Base-by-base conservation (phyloP, 2,888 invertebrate genomes). In the Euplagia quadripunctaria region DNA sequence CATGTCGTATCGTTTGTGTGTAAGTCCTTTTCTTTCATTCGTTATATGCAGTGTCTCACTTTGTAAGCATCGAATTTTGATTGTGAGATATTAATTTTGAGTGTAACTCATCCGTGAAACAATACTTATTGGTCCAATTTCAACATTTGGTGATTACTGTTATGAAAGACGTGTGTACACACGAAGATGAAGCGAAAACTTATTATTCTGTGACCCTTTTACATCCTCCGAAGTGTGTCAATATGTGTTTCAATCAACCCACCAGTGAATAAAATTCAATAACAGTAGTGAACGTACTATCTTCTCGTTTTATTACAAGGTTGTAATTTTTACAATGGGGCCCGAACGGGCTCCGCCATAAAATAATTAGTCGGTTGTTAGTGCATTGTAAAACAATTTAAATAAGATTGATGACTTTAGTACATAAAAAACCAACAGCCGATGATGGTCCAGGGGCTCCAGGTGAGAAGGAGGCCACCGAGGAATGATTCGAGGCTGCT, bases 341-440 rank as follows among this genome's bases (percentile, higher is more conserved):
- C 92, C 92, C 85, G 90, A 91, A 93, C 88, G 93, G 92, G 95
- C 94, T 90, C 95, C 95, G 88, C 95, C 95, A 95, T 96, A 96
- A 95, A 95, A 89, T 88, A 90, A 91, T 88, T 87, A 87, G 88
- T 84, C 83, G 84, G 90, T 91, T 85, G 87, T 90, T 88, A 86
- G 86, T 80, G 84, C 85, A 88, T 91, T 92, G 87, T 94, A 94
- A 94, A 95, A 90, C 90, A 87, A 93, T 92, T 88, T 89, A 87
- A 87, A 84, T 84, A 86, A 83, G 84, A 91, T 93, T 91, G 86
- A 94, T 94, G 93, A 89, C 88, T 89, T 86, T 87, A 78, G 83
- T 87, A 85, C 83, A 87, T 82, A 91, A 90, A 91, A 91, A 91
- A 86, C 79, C 85, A 85, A 84, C 79, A 83, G 88, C 88, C 87